These are phyloP conservation scores for Cossypha niveicapilla DNA, from an alignment of 2,797 vertebrate species.

Conservation along the genomic window DNA sequence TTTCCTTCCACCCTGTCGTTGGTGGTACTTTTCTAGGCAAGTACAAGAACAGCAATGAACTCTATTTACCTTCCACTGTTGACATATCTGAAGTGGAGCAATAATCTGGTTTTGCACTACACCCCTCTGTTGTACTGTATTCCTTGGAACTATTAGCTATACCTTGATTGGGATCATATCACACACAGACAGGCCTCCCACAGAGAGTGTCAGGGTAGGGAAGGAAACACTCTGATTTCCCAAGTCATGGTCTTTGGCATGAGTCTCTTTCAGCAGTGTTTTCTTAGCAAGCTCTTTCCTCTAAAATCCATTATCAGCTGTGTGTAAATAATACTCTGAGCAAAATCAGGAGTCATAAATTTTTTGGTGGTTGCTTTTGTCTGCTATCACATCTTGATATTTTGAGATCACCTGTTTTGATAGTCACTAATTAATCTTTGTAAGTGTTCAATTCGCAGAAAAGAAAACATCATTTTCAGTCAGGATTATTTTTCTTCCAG, in stretches of 20 bases:
- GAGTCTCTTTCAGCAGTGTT: not conserved
- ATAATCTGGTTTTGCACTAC: not conserved
- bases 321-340: not conserved
- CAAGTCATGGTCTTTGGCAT: not conserved
- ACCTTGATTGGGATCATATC: not conserved
- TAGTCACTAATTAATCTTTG: not conserved
- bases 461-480: constrained; percentile 1
- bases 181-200: not conserved
- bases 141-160: not conserved
- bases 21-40: not conserved
- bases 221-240: not conserved
- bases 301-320: not conserved
- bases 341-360: not conserved
- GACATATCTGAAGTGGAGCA: not conserved
- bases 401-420: constrained; percentile 3
- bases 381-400: not conserved
- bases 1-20: not conserved
- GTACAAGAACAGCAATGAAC: not conserved
- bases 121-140: not conserved
- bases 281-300: not conserved
- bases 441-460: not conserved
- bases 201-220: not conserved
- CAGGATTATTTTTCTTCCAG: constrained; percentile 48
- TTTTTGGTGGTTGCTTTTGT: not conserved
- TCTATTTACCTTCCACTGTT: not conserved